phyloP scores from a whole-genome alignment of 2,888 invertebrate genomes.

The Drosophila fungiperda region DNA sequence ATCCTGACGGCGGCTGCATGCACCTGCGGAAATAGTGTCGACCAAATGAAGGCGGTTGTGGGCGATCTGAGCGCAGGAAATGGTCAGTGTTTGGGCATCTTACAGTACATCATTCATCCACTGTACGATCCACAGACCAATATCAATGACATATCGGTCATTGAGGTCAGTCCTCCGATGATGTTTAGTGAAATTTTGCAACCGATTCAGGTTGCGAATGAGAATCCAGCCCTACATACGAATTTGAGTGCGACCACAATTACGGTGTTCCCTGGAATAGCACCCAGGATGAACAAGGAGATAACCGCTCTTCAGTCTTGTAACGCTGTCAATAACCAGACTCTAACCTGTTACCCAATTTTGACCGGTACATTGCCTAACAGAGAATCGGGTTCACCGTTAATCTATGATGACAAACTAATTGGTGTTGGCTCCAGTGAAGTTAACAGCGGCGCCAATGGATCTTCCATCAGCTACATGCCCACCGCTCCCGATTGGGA shows the following conservation, averaged over 20 bases:
- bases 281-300: conserved; percentile 20
- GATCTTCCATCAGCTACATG: conserved; percentile 83
- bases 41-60: conserved; percentile 76
- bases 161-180: conserved; percentile 67
- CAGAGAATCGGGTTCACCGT: conserved; percentile 84
- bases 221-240: conserved; percentile 68
- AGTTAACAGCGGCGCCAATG: conserved; percentile 83
- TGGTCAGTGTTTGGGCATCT: conserved; percentile 67
- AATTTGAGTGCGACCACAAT: conserved; percentile 67
- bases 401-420: conserved; percentile 81
- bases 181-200: conserved; percentile 55
- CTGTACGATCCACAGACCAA: conserved; percentile 80
- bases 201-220: conserved; percentile 61
- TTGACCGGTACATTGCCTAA: conserved; percentile 34
- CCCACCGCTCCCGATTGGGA: conserved; percentile 78
- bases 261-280: conserved; percentile 81
- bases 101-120: conserved; percentile 81
- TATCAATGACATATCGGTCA: conserved; percentile 82
- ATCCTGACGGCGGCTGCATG: conserved; percentile 85
- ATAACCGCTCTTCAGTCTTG: too few relatives aligned
- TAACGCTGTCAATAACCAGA: too few relatives aligned
- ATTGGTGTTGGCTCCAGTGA: conserved; percentile 84
- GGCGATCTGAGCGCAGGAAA: conserved; percentile 75
- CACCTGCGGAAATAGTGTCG: conserved; percentile 71
- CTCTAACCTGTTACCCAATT: too few relatives aligned